Percentiles rank a stretch among this genome's conserved stretches.
Conservation (phyloP, 2,888 invertebrate genomes). For the Drosophila mimetica region DNA sequence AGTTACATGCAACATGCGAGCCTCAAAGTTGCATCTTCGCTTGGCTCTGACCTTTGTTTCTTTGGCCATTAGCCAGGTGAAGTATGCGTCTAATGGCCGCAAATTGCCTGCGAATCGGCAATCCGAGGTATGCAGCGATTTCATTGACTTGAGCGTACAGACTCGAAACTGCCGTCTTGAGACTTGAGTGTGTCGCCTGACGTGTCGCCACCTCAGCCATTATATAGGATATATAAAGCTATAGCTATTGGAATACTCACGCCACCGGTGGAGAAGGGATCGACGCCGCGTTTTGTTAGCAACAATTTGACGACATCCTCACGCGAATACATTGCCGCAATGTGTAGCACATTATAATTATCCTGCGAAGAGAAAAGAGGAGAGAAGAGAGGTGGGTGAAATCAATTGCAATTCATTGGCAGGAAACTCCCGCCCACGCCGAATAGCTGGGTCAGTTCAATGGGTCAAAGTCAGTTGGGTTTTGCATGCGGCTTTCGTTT, state of each 20-base stretch:
- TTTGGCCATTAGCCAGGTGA: slow-evolving; percentile 11
- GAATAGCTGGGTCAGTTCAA: slow-evolving; percentile 52
- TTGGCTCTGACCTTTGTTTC: slow-evolving; percentile 41
- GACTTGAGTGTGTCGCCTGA: slow-evolving; percentile 10
- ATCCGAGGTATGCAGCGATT: slow-evolving; percentile 39
- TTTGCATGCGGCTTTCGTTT: slow-evolving; percentile 54
- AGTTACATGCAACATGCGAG: slow-evolving; percentile 73
- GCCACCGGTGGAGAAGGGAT: slow-evolving; percentile 96
- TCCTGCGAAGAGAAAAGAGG: slow-evolving; percentile 88
- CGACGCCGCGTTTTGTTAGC: slow-evolving; percentile 94
- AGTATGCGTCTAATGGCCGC: slow-evolving; percentile 61
- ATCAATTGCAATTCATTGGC: slow-evolving; percentile 66
- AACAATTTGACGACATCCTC: slow-evolving; percentile 97
- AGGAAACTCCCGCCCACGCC: slow-evolving; percentile 47
- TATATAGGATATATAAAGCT: slow-evolving; percentile 12
- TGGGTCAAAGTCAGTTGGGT: slow-evolving; percentile 72
- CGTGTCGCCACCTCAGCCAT: slow-evolving; percentile 24
- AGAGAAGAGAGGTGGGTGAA: slow-evolving; percentile 33
- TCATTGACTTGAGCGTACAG: slow-evolving; percentile 13
- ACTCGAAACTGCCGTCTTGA: neutral
- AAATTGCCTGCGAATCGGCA: slow-evolving; percentile 39
- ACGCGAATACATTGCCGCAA: slow-evolving; percentile 96
- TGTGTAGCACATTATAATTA: slow-evolving; percentile 97
- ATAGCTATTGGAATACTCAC: slow-evolving; percentile 87
- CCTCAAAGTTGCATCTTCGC: slow-evolving; percentile 59